Conservation (phyloP, 2,797 vertebrate species). For the Serranus cabrilla region DNA sequence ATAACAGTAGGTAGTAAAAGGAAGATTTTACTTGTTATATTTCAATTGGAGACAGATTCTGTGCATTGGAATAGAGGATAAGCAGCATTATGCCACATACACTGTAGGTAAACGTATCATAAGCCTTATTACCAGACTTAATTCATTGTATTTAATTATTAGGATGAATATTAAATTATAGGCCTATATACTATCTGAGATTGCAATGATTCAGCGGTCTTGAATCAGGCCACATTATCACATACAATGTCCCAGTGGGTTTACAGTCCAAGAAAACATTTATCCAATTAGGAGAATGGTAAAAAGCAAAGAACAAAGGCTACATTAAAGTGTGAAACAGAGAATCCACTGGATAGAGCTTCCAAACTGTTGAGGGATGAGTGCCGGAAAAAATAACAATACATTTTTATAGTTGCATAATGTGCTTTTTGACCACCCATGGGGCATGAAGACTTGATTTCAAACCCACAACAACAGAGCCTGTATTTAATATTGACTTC, state of each 20-base stretch:
- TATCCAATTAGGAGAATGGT: not conserved
- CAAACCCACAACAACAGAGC: not conserved
- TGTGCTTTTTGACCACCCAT: not conserved
- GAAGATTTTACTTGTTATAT: not conserved
- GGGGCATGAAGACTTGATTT: not conserved
- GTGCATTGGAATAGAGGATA: not conserved
- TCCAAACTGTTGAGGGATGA: not conserved
- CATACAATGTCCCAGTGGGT: not conserved
- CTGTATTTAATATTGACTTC: not conserved
- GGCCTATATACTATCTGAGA: not conserved
- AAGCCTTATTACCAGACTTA: not conserved
- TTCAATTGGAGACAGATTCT: not conserved
- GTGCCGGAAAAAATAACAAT: not conserved
- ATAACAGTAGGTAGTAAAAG: not conserved
- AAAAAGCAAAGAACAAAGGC: not conserved
- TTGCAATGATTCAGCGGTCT: not conserved
- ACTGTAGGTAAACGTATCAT: not conserved
- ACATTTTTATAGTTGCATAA: not conserved
- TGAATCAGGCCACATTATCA: not conserved
- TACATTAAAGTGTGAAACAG: not conserved
- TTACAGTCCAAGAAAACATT: not conserved
- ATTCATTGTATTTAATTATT: not conserved
- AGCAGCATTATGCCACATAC: not conserved
- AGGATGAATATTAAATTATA: not conserved
- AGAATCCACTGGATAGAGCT: not conserved